Conservation (phyloP, 2,888 invertebrate species). For the Pachymerium ferrugineum region DNA sequence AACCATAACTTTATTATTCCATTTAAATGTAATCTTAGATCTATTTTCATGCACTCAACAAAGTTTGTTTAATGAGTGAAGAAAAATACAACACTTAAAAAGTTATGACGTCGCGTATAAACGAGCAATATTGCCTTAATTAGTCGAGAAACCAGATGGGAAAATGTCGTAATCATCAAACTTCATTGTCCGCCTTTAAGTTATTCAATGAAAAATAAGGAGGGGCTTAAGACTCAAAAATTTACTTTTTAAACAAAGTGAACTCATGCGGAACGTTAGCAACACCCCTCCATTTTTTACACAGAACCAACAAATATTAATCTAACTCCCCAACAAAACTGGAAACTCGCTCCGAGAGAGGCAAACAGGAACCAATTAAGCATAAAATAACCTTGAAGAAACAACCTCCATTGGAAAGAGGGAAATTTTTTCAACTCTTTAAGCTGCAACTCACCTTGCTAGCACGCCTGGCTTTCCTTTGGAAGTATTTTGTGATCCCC, state of each 20-base stretch:
- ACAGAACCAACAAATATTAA: background rate
- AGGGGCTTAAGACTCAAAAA: background rate
- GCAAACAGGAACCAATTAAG: slow-evolving; percentile 8
- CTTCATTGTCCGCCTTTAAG: background rate
- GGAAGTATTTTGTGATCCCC: slow-evolving; percentile 30
- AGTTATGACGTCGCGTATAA: background rate
- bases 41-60: too few species aligned
- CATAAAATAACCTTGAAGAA: slow-evolving; percentile 1
- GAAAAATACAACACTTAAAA: background rate
- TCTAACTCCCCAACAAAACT: background rate
- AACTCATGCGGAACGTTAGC: too few species aligned
- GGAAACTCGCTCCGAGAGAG: background rate
- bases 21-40: too few species aligned
- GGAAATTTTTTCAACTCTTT: background rate
- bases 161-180: background rate
- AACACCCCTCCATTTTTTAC: background rate
- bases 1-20: background rate
- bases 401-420: slow-evolving; percentile 4
- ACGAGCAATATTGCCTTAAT: background rate
- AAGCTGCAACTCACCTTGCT: slow-evolving; percentile 27
- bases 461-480: slow-evolving; percentile 26
- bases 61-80: background rate
- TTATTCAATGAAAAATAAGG: background rate
- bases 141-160: background rate
- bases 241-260: background rate